phyloP scores from a whole-genome alignment of 2,797 vertebrate genomes.

The Sphaeramia orbicularis region DNA sequence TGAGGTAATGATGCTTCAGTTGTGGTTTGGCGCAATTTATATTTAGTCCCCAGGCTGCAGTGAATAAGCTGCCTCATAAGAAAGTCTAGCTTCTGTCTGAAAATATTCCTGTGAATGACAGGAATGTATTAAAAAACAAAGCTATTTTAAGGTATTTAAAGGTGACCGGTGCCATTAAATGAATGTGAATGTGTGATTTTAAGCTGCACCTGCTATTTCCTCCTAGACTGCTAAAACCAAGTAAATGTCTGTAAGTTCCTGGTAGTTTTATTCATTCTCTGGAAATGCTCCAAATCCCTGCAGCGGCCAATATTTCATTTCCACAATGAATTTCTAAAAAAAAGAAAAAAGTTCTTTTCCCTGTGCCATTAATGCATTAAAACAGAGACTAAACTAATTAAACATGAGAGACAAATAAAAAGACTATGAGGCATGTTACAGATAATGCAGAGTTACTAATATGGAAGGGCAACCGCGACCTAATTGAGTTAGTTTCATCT shows the following conservation, averaged over 20 bases:
- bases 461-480: constrained; percentile 9
- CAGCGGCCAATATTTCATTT: constrained; percentile 29
- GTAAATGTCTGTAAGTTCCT: constrained; percentile 3
- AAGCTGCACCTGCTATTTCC: neutral
- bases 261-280: constrained; percentile 18
- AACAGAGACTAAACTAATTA: constrained; percentile 17
- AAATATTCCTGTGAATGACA: constrained; percentile 21
- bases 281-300: constrained; percentile 28
- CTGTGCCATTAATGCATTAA: constrained; percentile 4
- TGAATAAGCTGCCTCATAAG: constrained; percentile 18
- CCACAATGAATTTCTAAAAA: constrained; percentile 24
- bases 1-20: constrained; percentile 36
- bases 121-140: constrained; percentile 23
- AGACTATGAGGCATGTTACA: constrained; percentile 19
- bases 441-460: constrained; percentile 18
- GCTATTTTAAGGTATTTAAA: constrained; percentile 22
- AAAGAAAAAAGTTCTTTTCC: neutral
- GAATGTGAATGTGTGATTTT: constrained; percentile 1
- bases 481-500: constrained; percentile 60
- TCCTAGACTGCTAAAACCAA: neutral
- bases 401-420: constrained; percentile 16
- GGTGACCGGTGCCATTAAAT: constrained; percentile 19
- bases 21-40: constrained; percentile 29
- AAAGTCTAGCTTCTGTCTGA: constrained; percentile 19
- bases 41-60: constrained; percentile 27